A percentile compares a stretch with the other conserved stretches of the same genome.
These are phyloP conservation scores for Drosophila multiciliata DNA, from an alignment of 2,888 invertebrate species.

Conservation along the genomic window DNA sequence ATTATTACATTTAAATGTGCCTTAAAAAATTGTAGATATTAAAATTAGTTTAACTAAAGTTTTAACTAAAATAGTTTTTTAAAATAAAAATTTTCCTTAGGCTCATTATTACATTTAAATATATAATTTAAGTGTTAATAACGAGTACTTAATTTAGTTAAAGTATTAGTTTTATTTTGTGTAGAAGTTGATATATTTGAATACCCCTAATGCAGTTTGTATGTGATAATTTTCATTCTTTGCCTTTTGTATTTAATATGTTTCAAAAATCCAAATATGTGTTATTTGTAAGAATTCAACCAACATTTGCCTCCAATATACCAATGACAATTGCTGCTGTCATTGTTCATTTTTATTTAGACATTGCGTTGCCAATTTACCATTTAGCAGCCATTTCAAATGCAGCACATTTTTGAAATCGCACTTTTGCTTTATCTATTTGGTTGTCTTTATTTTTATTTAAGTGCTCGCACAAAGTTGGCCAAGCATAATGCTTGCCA, in stretches of 20 bases:
- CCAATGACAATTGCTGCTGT: neutral
- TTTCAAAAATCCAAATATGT: neutral
- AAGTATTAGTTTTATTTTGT: too few species aligned
- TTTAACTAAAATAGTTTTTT: neutral
- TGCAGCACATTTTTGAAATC: slow-evolving; percentile 1
- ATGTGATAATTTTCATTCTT: neutral
- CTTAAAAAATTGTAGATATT: too few species aligned
- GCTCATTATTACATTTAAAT: neutral
- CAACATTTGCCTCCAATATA: neutral
- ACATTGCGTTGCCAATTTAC: neutral
- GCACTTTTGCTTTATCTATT: slow-evolving; percentile 6
- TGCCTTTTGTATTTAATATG: neutral
- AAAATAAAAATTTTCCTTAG: neutral
- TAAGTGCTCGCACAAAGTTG: slow-evolving; percentile 25
- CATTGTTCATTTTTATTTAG: neutral
- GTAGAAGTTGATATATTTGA: neutral
- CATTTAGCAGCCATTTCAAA: slow-evolving; percentile 12
- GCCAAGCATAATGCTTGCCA: slow-evolving; percentile 51
- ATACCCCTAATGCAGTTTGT: neutral
- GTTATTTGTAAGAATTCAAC: neutral
- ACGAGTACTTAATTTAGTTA: neutral
- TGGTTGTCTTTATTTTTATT: slow-evolving; percentile 14
- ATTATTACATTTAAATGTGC: neutral
- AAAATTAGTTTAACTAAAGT: neutral
- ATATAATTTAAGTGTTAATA: neutral